These are phyloP conservation scores for Oopsacas minuta DNA, from an alignment of 37 sponge, comb jelly and placozoan species.

Conservation along the genomic window DNA sequence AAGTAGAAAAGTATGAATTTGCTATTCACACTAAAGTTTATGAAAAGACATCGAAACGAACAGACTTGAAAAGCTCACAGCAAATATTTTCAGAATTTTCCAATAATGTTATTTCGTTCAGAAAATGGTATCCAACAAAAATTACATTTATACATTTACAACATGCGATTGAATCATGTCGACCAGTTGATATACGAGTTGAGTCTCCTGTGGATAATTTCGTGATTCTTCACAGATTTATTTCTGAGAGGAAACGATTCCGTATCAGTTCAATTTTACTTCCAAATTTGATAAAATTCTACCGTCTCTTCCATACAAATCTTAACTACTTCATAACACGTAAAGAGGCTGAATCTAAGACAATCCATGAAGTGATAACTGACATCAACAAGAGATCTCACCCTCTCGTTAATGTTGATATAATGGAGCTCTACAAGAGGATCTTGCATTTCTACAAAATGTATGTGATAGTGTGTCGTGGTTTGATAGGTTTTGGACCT, in stretches of 20 bases:
- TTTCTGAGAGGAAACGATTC: not conserved
- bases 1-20: constrained; percentile 42
- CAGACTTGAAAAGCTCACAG: not conserved
- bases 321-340: not conserved
- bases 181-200: not conserved
- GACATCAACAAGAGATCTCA: not conserved
- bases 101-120: not conserved
- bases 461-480: constrained; percentile 71
- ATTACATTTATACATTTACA: not conserved
- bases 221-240: constrained; percentile 14
- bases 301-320: not conserved
- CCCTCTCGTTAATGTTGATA: not conserved
- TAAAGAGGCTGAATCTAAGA: not conserved
- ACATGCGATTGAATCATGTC: constrained; percentile 12
- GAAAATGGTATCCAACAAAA: not conserved
- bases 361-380: not conserved
- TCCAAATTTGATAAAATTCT: not conserved
- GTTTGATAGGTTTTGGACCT: constrained; percentile 62
- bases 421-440: not conserved
- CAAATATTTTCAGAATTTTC: not conserved
- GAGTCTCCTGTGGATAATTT: not conserved
- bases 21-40: constrained; percentile 45
- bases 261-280: not conserved
- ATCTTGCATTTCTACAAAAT: constrained; percentile 31
- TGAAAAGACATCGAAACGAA: constrained; percentile 14